Conservation (phyloP, 2,797 vertebrate species). For the Gadopsis marmoratus region DNA sequence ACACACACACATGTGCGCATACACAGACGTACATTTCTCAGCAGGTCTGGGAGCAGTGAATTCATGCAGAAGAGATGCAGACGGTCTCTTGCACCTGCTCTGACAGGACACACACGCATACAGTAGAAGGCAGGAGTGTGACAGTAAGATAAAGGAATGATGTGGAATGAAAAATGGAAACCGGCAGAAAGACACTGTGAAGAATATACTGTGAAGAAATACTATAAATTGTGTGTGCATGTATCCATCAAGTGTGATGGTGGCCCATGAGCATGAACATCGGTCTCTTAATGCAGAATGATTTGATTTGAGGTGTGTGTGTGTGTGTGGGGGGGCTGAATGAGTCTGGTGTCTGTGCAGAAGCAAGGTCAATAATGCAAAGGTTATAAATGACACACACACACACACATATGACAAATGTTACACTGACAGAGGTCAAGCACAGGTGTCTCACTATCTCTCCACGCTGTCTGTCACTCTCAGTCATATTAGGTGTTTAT, state of each 20-base stretch:
- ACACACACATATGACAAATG: slow-evolving; percentile 49
- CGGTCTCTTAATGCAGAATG: slow-evolving; percentile 59
- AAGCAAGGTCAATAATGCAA: slow-evolving; percentile 69
- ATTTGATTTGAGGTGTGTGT: slow-evolving; percentile 22
- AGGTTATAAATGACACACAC: slow-evolving; percentile 65
- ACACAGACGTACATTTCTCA: slow-evolving; percentile 53
- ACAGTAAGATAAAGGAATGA: slow-evolving; percentile 27
- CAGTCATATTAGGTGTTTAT: background rate
- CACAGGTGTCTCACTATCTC: slow-evolving; percentile 41
- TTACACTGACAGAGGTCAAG: slow-evolving; percentile 54
- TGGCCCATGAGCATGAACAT: slow-evolving; percentile 42
- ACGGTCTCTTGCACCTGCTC: slow-evolving; percentile 63
- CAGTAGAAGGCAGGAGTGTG: slow-evolving; percentile 11
- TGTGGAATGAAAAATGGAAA: slow-evolving; percentile 36
- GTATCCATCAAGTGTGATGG: slow-evolving; percentile 25
- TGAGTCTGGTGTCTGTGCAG: slow-evolving; percentile 44
- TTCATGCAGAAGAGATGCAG: slow-evolving; percentile 70
- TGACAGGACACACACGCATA: slow-evolving; percentile 28
- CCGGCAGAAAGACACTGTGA: slow-evolving; percentile 26
- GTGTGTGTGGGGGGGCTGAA: slow-evolving; percentile 40
- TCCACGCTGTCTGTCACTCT: slow-evolving; percentile 30
- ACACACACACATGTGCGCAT: slow-evolving; percentile 16
- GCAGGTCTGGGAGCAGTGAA: slow-evolving; percentile 71
- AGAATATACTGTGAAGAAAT: slow-evolving; percentile 51
- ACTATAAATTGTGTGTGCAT: slow-evolving; percentile 39